Evolutionary conservation across 2,888 invertebrate species (phyloP).

Genomic region (Nasonovia ribisnigri): DNA sequence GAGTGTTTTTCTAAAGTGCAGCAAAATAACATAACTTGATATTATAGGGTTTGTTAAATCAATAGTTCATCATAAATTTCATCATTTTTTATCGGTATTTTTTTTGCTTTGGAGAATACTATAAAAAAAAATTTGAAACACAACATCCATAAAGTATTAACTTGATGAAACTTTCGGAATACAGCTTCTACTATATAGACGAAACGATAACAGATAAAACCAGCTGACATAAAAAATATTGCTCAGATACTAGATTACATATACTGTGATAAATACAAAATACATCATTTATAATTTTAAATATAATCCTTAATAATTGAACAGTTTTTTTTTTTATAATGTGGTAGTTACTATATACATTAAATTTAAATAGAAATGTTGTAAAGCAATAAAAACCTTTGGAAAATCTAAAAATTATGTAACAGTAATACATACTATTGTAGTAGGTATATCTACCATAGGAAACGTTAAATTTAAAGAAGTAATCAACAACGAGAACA

Average conservation of each 20-base stretch:
- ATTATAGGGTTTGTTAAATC: neutral
- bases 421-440: slow-evolving; percentile 16
- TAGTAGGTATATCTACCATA: neutral
- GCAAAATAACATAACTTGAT: neutral
- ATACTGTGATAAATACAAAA: neutral
- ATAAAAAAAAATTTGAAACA: neutral
- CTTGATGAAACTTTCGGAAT: neutral
- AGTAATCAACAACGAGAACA: slow-evolving; percentile 56
- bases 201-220: neutral
- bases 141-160: neutral
- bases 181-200: neutral
- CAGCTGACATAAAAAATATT: neutral
- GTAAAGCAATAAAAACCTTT: neutral
- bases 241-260: neutral
- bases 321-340: neutral
- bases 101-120: neutral
- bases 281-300: neutral
- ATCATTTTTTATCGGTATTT: neutral
- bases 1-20: neutral
- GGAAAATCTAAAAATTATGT: neutral
- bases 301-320: neutral
- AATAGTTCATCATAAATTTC: neutral
- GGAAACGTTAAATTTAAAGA: neutral
- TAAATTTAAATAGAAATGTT: neutral
- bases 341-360: neutral